Conservation (phyloP, 2,113 vertebrate genomes). For the Salvelinus alpinus region DNA sequence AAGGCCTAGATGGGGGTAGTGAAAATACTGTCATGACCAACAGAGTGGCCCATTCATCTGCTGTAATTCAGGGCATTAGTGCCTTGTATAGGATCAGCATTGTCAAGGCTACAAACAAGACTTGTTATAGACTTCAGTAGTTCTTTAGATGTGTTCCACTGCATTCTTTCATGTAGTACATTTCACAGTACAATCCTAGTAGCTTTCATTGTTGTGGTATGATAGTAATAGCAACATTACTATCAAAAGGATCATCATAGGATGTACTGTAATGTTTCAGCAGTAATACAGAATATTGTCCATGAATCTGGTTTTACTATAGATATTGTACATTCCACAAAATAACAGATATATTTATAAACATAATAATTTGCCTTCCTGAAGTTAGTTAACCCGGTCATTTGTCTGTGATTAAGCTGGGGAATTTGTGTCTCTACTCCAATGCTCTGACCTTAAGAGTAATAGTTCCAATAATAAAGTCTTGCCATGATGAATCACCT, state of each 20-base stretch:
- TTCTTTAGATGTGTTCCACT: slow-evolving; percentile 63
- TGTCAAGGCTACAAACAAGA: slow-evolving; percentile 71
- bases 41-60: slow-evolving; percentile 80
- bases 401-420: slow-evolving; percentile 4
- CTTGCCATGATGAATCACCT: slow-evolving; percentile 74
- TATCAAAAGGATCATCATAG: slow-evolving; percentile 22
- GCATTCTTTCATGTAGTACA: slow-evolving; percentile 59
- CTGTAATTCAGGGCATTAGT: slow-evolving; percentile 81
- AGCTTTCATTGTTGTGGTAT: slow-evolving; percentile 44
- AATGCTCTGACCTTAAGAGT: slow-evolving; percentile 41
- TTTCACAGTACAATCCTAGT: slow-evolving; percentile 48
- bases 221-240: slow-evolving; percentile 31
- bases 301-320: not conserved
- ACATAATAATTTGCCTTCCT: not conserved
- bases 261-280: not conserved
- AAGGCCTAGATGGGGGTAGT: slow-evolving; percentile 78
- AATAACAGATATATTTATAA: not conserved
- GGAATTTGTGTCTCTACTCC: slow-evolving; percentile 25
- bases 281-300: not conserved
- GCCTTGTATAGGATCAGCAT: slow-evolving; percentile 70
- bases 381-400: not conserved
- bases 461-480: slow-evolving; percentile 64
- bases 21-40: slow-evolving; percentile 80
- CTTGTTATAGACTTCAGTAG: slow-evolving; percentile 68
- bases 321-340: not conserved